Base-by-base conservation (phyloP, 2,888 invertebrate species). In the Operophtera brumata region DNA sequence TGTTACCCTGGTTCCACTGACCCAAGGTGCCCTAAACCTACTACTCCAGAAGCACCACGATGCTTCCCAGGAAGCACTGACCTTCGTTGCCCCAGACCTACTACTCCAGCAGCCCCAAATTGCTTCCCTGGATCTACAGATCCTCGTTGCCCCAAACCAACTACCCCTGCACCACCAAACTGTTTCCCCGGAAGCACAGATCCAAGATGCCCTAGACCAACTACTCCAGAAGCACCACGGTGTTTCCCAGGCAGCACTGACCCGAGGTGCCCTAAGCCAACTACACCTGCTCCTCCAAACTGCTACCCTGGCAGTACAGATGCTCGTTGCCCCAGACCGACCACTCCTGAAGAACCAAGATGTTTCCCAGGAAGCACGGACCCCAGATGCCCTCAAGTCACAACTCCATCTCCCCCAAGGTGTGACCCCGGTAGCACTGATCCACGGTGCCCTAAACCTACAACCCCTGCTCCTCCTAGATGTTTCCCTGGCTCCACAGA, bases 331-430 rank as follows among this genome's bases (percentile, higher is more conserved):
- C 78, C 80, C 0, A 59, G 66, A 9, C 65, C 66, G 3, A 47
- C 53, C 5, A 47, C 53, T 7, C 62, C 69, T 4, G 59, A 43
- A 1, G 51, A 61, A 6, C 71, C 68, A 0, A 57, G 58, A 1
- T 73, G 77, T 14, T 73, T 47, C 50, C 84, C 84, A n/a, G 82
- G 83, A 37, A 70, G 68, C 4, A 65, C 59, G 1, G 81, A 82
- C 5, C 41, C 48, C 0, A n/a, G 71, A 1, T 49, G 75, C 75
- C 47, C 67, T 45, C 54, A 51, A 37, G 69, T 76, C 0, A 71
- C 71, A 0, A 67, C 66, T 0, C 63, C 69, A 1, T 59, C 61
- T 0, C 56, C 62, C n/a, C 32, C 32, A 9, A 32, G 32, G 10
- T 32, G 32, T 10, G 7, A 32, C 34, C 34, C 34, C 6, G 75